Base-by-base conservation (phyloP, 2,797 vertebrate genomes). In the Cercopithecus hamlyni region DNA sequence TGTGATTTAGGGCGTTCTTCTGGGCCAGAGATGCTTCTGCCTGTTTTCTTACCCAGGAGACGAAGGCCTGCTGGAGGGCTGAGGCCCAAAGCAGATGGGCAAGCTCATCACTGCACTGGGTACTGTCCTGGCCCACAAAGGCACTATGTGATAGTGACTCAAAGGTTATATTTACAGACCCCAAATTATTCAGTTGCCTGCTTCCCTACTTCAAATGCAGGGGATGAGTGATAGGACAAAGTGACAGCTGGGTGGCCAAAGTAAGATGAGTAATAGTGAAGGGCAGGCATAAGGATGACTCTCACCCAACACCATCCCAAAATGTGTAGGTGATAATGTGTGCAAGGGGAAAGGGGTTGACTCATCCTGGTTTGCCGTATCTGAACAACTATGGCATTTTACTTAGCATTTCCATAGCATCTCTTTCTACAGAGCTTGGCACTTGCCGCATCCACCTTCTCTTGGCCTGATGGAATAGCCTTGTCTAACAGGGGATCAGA, bases 341-440 rank as follows among this genome's bases (percentile, higher is more conserved):
- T 89, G 89, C 45, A 30, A 70, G 70, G 52, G 79, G 79, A 87
- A 89, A 52, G 58, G 82, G 36, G 36, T 3, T 95, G 96, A 95
- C n/a, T 97, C 91, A 97, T 87, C 79, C 79, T 73, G 55, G 30
- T 50, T 85, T 67, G 39, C 50, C 52, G 10, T 55, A 85, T 84
- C 89, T 87, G 89, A 97, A 96, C 91, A 55, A 45, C 43, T 20
- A n/a, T 88, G 97, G 94, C 89, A 93, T 96, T 93, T 96, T 70
- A 24, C 70, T 95, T 77, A 67, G 45, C 64, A 57, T 89, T 87
- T 96, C 72, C 33, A 7, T 19, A 83, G 89, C 83, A 93, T 81
- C 45, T 93, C 88, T 93, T 96, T 87, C 73, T 89, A 73, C 7
- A 76, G 57, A 87, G 86, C 14, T 45, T 73, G 85, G 73, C 61